phyloP scores from a whole-genome alignment of 2,797 vertebrate genomes.

The Gymnopithys bicolor region DNA sequence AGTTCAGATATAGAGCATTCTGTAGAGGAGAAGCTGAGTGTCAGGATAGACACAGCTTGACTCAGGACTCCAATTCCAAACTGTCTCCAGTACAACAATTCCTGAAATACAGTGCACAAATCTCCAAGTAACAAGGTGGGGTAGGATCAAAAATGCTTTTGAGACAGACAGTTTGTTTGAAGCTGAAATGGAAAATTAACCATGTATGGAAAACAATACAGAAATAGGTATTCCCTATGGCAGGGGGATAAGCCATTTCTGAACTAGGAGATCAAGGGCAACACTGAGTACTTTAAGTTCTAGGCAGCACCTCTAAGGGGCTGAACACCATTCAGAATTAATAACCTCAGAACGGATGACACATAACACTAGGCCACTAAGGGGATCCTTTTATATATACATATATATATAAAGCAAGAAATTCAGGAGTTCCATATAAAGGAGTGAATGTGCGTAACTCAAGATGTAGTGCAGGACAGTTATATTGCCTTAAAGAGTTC shows the following conservation, averaged over 20 bases:
- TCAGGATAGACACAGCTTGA: background rate
- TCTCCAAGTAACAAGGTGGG: background rate
- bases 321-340: background rate
- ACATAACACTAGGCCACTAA: background rate
- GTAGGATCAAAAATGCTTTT: constrained; percentile 23
- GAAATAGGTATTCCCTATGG: background rate
- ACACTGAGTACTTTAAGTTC: background rate
- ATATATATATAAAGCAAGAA: background rate
- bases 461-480: background rate
- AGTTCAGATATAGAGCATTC: constrained; percentile 22
- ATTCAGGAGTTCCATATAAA: background rate
- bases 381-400: background rate
- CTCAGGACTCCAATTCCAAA: background rate
- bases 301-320: background rate
- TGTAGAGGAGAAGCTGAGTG: background rate
- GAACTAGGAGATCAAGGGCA: background rate
- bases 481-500: constrained; percentile 49
- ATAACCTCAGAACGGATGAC: background rate
- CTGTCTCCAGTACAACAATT: background rate
- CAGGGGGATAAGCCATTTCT: background rate
- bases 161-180: background rate
- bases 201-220: background rate
- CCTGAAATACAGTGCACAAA: constrained; percentile 38
- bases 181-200: background rate
- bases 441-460: background rate